Evolutionary conservation across 2,113 vertebrate species (phyloP).

Genomic region (Progne subis): DNA sequence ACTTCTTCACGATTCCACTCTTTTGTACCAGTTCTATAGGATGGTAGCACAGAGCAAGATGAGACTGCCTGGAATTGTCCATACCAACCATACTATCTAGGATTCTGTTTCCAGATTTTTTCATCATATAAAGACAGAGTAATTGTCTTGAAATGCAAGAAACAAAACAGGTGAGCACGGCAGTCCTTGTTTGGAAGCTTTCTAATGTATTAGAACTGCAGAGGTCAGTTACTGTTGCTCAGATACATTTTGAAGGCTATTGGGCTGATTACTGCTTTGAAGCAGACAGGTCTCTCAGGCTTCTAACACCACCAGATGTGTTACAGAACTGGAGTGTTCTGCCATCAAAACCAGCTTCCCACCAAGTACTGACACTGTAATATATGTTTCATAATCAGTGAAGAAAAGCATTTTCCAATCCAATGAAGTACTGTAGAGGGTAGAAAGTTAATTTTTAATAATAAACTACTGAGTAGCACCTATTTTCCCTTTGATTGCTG

Average conservation of each 20-base stretch:
- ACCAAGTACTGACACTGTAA: not conserved
- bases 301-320: not conserved
- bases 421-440: not conserved
- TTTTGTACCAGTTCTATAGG: not conserved
- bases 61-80: not conserved
- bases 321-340: not conserved
- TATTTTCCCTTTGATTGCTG: not conserved
- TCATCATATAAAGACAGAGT: not conserved
- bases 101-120: not conserved
- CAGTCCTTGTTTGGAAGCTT: not conserved
- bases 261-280: not conserved
- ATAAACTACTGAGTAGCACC: not conserved
- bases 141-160: not conserved
- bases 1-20: not conserved
- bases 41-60: not conserved
- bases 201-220: not conserved
- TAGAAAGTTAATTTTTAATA: not conserved
- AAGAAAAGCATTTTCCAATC: not conserved
- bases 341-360: not conserved
- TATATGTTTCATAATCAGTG: not conserved
- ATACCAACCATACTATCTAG: not conserved
- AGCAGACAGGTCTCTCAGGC: not conserved
- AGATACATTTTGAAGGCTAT: not conserved
- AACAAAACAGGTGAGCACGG: not conserved
- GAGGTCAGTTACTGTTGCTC: not conserved